phyloP scores from a whole-genome alignment of 2,888 invertebrate species.

The Allygus modestus region DNA sequence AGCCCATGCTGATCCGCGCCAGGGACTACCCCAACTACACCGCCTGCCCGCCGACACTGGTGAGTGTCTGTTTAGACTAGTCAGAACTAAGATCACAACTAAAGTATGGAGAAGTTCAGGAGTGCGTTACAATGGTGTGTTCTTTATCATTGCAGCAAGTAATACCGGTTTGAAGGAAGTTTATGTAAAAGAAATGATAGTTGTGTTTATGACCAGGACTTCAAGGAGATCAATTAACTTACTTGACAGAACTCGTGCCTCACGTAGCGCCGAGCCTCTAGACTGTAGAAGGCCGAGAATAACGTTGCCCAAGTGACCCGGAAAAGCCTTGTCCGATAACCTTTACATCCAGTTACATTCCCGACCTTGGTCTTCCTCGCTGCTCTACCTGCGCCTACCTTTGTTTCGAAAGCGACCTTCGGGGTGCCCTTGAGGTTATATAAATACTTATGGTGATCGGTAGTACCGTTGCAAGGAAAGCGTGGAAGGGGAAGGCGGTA shows the following conservation, averaged over 20 bases:
- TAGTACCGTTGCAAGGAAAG: conserved; percentile 35
- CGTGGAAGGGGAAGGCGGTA: neutral
- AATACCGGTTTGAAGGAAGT: neutral
- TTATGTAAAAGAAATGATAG: neutral
- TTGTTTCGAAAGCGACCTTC: conserved; percentile 39
- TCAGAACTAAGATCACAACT: neutral
- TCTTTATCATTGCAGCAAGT: neutral
- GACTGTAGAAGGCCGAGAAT: conserved; percentile 43
- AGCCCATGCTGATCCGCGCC: conserved; percentile 90
- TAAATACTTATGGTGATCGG: conserved; percentile 50
- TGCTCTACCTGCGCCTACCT: conserved; percentile 31
- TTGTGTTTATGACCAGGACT: conserved; percentile 1
- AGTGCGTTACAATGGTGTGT: too few relatives aligned
- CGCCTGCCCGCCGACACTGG: conserved; percentile 91
- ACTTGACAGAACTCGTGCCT: conserved; percentile 7
- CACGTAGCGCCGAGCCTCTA: conserved; percentile 31
- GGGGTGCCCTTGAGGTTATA: conserved; percentile 54
- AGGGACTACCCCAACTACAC: conserved; percentile 93
- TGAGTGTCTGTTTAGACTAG: conserved; percentile 77
- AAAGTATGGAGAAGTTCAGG: too few relatives aligned
- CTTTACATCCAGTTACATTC: conserved; percentile 57
- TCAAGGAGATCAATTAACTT: conserved; percentile 1
- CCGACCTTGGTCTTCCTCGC: conserved; percentile 61
- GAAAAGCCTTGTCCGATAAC: conserved; percentile 45
- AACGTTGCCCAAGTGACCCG: conserved; percentile 49